phyloP scores from a whole-genome alignment of 2,797 vertebrate genomes.

The Sciurus vulgaris region DNA sequence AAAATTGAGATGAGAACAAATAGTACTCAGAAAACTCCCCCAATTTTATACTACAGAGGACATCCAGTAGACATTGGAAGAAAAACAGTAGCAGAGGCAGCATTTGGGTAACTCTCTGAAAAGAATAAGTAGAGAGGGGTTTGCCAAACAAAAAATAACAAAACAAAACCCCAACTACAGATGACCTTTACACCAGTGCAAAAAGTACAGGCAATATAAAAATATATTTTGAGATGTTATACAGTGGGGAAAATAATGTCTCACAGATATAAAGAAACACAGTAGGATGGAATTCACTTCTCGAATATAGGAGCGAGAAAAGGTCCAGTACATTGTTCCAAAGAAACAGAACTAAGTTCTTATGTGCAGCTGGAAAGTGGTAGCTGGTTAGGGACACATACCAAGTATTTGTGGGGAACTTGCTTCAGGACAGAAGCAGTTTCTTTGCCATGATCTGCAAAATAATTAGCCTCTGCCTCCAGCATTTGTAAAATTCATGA shows the following conservation, averaged over 20 bases:
- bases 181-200: background rate
- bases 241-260: constrained; percentile 14
- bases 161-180: background rate
- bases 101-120: background rate
- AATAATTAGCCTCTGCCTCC: background rate
- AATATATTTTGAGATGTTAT: constrained; percentile 46
- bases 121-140: constrained; percentile 33
- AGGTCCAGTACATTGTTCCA: background rate
- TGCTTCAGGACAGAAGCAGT: background rate
- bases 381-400: background rate
- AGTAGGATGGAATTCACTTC: background rate
- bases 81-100: background rate
- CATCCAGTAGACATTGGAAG: background rate
- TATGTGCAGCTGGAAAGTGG: background rate
- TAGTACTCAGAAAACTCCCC: background rate
- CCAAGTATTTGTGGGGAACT: background rate
- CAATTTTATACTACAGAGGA: background rate
- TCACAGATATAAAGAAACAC: background rate
- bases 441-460: background rate
- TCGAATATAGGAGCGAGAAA: background rate
- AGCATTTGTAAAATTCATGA: constrained; percentile 21
- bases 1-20: background rate
- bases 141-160: background rate
- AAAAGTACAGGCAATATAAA: background rate
- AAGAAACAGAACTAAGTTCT: constrained; percentile 33